A percentile compares a stretch with the other conserved stretches of the same genome.
These are phyloP conservation scores for Drosophila saltans DNA, from an alignment of 1,140 invertebrate genomes.

Conservation along the genomic window DNA sequence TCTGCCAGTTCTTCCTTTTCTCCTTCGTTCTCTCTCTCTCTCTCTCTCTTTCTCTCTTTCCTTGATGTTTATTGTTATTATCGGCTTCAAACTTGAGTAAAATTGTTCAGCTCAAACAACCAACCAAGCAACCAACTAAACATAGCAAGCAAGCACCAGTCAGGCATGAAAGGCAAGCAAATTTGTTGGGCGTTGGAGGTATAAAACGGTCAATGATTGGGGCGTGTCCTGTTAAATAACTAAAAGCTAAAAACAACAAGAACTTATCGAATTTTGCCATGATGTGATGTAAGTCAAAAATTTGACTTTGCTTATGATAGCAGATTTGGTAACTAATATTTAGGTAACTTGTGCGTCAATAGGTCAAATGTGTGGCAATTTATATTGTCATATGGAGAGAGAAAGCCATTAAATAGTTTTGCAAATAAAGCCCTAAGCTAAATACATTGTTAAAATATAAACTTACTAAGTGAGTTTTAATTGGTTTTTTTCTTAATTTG, in stretches of 20 bases:
- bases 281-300: conserved; percentile 40
- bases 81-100: conserved; percentile 26
- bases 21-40: background rate
- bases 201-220: conserved; percentile 39
- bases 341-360: too few relatives aligned
- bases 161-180: background rate
- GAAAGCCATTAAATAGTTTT: too few relatives aligned
- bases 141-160: background rate
- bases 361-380: too few relatives aligned
- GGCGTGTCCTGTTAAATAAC: conserved; percentile 44
- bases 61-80: conserved; percentile 46
- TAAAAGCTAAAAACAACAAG: conserved; percentile 16
- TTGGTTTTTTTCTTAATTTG: too few relatives aligned
- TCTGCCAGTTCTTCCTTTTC: conserved; percentile 14
- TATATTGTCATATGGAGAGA: too few relatives aligned
- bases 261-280: background rate
- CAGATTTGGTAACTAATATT: background rate
- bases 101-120: background rate
- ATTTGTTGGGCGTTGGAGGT: too few relatives aligned
- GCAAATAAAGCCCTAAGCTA: too few relatives aligned
- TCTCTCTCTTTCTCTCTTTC: conserved; percentile 6
- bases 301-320: background rate
- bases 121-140: too few relatives aligned
- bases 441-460: too few relatives aligned
- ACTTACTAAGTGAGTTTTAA: too few relatives aligned